Evolutionary conservation across 2,797 vertebrate species (phyloP), one percentile per base, ranked within the genome.

Genomic region (Rousettus madagascariensis): DNA sequence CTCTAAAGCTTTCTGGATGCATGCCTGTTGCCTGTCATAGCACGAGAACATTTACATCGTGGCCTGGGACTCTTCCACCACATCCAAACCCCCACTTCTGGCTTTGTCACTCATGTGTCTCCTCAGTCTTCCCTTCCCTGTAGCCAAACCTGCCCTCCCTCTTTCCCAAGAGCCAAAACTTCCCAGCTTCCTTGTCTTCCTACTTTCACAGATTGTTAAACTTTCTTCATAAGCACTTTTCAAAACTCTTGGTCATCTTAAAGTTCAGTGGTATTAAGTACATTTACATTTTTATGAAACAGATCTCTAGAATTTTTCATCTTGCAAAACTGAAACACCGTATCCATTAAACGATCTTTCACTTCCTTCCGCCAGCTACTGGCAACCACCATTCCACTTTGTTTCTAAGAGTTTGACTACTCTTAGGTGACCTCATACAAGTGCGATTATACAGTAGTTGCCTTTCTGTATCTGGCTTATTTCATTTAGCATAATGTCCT

Each of bases 221-320:
- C 49, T 68, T 79, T 74, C 91, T 85, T 15, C 24, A 3, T 49
- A 43, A 55, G 75, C 15, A 53, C 20, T 80, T 92, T 41, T 4
- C 5, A 63, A 82, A 82, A 46, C 33, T 33, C 61, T 68, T 59
- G 61, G 28, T 92, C 19, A 77, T 65, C 85, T 72, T 86, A 66
- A 17, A 69, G 22, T 53, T 85, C 28, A 55, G 24, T 83, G 7
- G 24, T 30, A 8, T 77, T 92, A 43, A 22, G 30, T 28, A 41
- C 12, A 93, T 33, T 11, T 8, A 80, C 8, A 71, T 26, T 24
- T 15, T 51, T 85, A n/a, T 13, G 12, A 51, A 36, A 71, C 30
- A 46, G 57, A 33, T 28, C 69, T 55, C 59, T 71, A 36, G 33
- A 65, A 55, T 30, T 43, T 77, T 53, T 53, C 63, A 8, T 68